These are phyloP conservation scores for Bambusicola thoracicus DNA, from an alignment of 2,113 vertebrate species.

Conservation along the genomic window DNA sequence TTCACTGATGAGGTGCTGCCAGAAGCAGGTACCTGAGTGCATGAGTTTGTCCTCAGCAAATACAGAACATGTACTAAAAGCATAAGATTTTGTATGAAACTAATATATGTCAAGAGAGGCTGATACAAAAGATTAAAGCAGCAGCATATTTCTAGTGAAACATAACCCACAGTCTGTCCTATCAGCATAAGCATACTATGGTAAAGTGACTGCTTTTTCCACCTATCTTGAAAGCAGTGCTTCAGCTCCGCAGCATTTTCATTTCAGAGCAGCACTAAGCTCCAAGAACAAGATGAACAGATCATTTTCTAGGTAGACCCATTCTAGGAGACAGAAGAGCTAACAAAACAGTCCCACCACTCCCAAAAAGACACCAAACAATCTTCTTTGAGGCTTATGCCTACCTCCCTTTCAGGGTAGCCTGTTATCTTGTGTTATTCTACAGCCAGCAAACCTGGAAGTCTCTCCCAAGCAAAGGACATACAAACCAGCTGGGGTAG, in stretches of 20 bases:
- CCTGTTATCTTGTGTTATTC: not conserved
- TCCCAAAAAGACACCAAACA: fast-evolving
- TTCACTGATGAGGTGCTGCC: not conserved
- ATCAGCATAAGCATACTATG: not conserved
- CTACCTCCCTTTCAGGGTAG: not conserved
- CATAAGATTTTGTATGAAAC: not conserved
- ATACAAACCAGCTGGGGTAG: fast-evolving
- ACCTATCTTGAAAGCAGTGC: not conserved
- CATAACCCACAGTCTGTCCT: not conserved
- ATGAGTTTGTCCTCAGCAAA: fast-evolving
- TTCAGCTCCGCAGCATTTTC: not conserved
- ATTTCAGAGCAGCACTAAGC: fast-evolving
- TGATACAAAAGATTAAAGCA: not conserved
- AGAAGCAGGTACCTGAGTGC: not conserved
- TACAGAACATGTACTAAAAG: not conserved
- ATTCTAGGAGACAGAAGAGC: not conserved
- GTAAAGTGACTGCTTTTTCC: not conserved
- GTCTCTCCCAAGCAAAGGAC: not conserved
- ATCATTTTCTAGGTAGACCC: not conserved
- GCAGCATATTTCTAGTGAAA: not conserved
- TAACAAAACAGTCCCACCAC: not conserved
- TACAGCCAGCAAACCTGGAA: not conserved
- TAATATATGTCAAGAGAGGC: not conserved
- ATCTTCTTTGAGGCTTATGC: not conserved
- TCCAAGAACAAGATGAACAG: not conserved